Evolutionary conservation across 2,888 invertebrate species (phyloP).

Genomic region (Drosophila paranaensis): DNA sequence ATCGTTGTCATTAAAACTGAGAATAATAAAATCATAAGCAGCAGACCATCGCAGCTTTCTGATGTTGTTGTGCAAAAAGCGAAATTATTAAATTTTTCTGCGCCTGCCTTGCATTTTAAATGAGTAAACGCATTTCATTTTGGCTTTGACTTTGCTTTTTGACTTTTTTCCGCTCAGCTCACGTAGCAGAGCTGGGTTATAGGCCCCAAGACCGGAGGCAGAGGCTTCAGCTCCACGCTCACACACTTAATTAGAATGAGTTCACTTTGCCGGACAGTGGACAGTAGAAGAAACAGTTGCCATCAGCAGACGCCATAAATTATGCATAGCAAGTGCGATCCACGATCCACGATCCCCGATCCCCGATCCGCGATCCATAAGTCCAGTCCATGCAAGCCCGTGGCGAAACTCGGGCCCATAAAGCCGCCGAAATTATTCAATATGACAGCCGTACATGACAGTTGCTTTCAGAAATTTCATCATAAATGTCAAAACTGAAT

Average conservation of each 20-base stretch:
- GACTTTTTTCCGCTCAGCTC: conserved; percentile 35
- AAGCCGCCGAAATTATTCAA: conserved; percentile 72
- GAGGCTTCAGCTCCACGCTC: conserved; percentile 34
- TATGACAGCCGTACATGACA: conserved; percentile 77
- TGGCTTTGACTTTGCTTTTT: not conserved
- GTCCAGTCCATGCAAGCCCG: conserved; percentile 18
- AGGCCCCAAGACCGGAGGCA: conserved; percentile 10
- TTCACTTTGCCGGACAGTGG: conserved; percentile 56
- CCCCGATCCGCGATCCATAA: not conserved
- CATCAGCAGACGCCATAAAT: conserved; percentile 65
- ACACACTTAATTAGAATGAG: conserved; percentile 75
- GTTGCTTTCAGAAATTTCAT: conserved; percentile 76
- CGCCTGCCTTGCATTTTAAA: conserved; percentile 76
- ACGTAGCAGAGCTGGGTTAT: conserved; percentile 59
- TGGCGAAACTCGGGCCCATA: conserved; percentile 38
- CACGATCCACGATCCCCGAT: conserved; percentile 4
- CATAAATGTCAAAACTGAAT: conserved; percentile 80
- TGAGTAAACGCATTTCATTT: conserved; percentile 60
- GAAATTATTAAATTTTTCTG: conserved; percentile 78
- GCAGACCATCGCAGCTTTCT: conserved; percentile 24
- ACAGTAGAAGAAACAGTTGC: conserved; percentile 21
- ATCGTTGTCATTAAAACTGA: conserved; percentile 74
- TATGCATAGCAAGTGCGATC: conserved; percentile 71
- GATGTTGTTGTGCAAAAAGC: conserved; percentile 70
- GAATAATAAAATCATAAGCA: conserved; percentile 77